Conservation (phyloP, 1,140 invertebrate species). For the Hyles vespertilio region DNA sequence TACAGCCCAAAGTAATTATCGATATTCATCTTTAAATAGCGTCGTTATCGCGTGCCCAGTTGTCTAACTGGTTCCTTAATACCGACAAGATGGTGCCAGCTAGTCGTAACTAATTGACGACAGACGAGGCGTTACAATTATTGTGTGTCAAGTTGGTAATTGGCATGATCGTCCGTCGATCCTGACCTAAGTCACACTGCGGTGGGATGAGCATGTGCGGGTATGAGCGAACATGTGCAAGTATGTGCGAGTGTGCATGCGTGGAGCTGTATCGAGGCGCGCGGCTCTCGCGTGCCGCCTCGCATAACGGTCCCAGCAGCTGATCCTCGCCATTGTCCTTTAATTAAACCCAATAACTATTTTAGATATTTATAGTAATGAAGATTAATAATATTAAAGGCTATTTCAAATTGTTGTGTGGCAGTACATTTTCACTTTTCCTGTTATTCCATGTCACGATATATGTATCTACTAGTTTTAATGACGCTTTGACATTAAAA, state of each 20-base stretch:
- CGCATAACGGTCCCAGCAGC: conserved; percentile 54
- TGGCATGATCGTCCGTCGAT: conserved; percentile 24
- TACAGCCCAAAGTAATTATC: conserved; percentile 23
- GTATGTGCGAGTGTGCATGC: conserved; percentile 10
- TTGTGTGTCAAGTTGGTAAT: conserved; percentile 43
- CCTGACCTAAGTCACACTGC: conserved; percentile 27
- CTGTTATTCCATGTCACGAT: no score
- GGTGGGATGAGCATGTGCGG: background rate
- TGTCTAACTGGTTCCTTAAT: conserved; percentile 41
- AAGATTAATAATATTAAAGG: conserved; percentile 15
- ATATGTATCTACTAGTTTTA: no score
- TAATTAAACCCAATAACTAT: conserved; percentile 44
- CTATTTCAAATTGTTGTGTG: conserved; percentile 3
- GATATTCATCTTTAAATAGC: conserved; percentile 33
- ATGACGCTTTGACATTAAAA: no score
- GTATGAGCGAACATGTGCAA: conserved; percentile 14
- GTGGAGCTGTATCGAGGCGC: conserved; percentile 19
- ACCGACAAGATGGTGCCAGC: conserved; percentile 35
- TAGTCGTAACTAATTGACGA: conserved; percentile 45
- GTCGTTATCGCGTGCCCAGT: conserved; percentile 40
- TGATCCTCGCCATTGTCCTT: conserved; percentile 50
- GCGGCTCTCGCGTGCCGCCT: conserved; percentile 44
- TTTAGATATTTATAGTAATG: conserved; percentile 21
- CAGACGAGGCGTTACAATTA: conserved; percentile 52
- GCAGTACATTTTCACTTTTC: no score